These are phyloP conservation scores for Aphodius sticticus DNA, from an alignment of 2,888 invertebrate genomes.

Conservation along the genomic window DNA sequence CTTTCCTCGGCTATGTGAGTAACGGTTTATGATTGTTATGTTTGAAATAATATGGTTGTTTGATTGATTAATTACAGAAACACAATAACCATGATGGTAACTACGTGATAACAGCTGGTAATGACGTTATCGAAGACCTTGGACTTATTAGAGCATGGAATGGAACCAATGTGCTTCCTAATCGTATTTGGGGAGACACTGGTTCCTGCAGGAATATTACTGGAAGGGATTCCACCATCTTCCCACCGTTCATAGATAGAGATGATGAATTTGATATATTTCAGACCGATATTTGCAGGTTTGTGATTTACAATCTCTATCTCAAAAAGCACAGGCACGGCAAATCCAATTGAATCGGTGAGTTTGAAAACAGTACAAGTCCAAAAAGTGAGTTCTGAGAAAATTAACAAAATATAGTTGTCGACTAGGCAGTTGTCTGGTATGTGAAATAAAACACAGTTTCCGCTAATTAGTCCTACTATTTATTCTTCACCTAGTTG, in stretches of 20 bases:
- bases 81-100: slow-evolving; percentile 21
- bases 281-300: slow-evolving; percentile 27
- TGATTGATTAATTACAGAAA: slow-evolving; percentile 13
- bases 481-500: too few species aligned
- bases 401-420: too few species aligned
- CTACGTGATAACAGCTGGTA: slow-evolving; percentile 19
- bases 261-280: slow-evolving; percentile 26
- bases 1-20: slow-evolving; percentile 28
- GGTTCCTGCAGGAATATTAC: slow-evolving; percentile 15
- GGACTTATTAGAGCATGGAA: slow-evolving; percentile 26
- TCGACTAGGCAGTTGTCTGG: too few species aligned
- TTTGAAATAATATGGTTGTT: neutral
- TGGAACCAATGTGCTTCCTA: neutral
- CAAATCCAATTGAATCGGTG: too few species aligned
- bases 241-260: slow-evolving; percentile 19
- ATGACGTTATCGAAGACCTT: slow-evolving; percentile 9
- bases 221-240: slow-evolving; percentile 26
- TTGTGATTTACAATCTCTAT: neutral
- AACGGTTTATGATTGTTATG: neutral
- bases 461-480: too few species aligned
- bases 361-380: too few species aligned
- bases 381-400: too few species aligned
- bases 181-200: slow-evolving; percentile 12
- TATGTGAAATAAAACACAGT: too few species aligned
- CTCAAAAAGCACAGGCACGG: neutral